Evolutionary conservation across 2,888 invertebrate genomes (phyloP).

Genomic region (Eristalis pertinax): DNA sequence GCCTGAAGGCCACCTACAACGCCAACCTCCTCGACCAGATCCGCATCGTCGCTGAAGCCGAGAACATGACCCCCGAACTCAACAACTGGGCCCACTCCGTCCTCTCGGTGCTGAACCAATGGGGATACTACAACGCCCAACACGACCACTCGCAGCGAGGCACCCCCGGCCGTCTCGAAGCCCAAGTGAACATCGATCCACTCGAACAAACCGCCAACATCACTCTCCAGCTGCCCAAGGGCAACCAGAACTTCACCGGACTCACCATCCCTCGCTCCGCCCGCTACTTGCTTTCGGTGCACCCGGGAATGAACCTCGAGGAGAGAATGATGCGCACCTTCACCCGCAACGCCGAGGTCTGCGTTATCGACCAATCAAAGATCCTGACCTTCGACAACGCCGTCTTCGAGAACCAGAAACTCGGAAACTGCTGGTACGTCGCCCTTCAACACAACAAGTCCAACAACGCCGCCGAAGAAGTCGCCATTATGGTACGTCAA

Average conservation of each 20-base stretch:
- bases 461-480: slow-evolving; percentile 75
- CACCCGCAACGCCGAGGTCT: slow-evolving; percentile 77
- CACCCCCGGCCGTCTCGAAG: slow-evolving; percentile 82
- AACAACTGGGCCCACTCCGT: slow-evolving; percentile 82
- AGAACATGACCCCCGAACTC: slow-evolving; percentile 82
- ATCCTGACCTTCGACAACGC: slow-evolving; percentile 86
- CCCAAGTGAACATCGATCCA: slow-evolving; percentile 82
- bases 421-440: slow-evolving; percentile 85
- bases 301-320: slow-evolving; percentile 78
- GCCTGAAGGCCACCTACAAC: slow-evolving; percentile 83
- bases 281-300: slow-evolving; percentile 81
- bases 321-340: slow-evolving; percentile 78
- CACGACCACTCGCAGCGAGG: slow-evolving; percentile 82
- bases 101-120: slow-evolving; percentile 81
- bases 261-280: slow-evolving; percentile 81
- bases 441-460: slow-evolving; percentile 82
- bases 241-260: slow-evolving; percentile 81
- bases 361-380: slow-evolving; percentile 84
- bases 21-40: slow-evolving; percentile 83
- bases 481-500: slow-evolving; percentile 81
- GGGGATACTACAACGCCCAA: slow-evolving; percentile 82
- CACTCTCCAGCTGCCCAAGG: slow-evolving; percentile 81
- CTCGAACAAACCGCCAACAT: slow-evolving; percentile 82
- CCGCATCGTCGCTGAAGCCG: slow-evolving; percentile 82
- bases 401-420: slow-evolving; percentile 82